Conservation (phyloP, 2,797 vertebrate species). For the Sebastes miniatus region DNA sequence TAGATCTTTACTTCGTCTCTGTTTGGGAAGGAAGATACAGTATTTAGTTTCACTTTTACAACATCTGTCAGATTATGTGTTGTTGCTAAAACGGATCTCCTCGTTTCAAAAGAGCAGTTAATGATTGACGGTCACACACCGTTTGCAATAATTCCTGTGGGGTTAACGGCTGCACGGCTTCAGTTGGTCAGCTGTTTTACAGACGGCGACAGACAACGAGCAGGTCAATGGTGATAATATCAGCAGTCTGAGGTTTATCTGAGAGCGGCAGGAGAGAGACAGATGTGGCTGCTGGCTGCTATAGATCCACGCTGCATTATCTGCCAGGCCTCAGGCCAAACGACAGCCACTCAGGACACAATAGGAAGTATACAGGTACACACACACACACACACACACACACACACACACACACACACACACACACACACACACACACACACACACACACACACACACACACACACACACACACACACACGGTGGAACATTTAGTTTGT, state of each 20-base stretch:
- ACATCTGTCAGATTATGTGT: neutral
- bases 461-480: neutral
- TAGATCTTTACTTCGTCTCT: neutral
- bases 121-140: slow-evolving; percentile 2
- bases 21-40: neutral
- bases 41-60: neutral
- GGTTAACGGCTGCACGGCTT: neutral
- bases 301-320: slow-evolving; percentile 56
- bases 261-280: slow-evolving; percentile 39
- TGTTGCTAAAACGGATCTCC: too few species aligned
- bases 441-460: too few species aligned
- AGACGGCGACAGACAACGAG: slow-evolving; percentile 29
- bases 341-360: slow-evolving; percentile 45
- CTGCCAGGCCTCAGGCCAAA: slow-evolving; percentile 46
- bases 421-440: too few species aligned
- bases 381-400: neutral
- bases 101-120: neutral
- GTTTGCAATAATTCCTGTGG: neutral
- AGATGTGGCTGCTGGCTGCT: slow-evolving; percentile 59
- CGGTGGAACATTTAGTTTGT: neutral
- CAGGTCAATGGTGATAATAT: slow-evolving; percentile 32
- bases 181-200: slow-evolving; percentile 31
- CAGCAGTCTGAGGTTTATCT: slow-evolving; percentile 30
- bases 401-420: neutral
- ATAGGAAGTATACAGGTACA: slow-evolving; percentile 1